These are phyloP conservation scores for Lycophotia porphyrea DNA, from an alignment of 2,888 invertebrate species.

Conservation along the genomic window DNA sequence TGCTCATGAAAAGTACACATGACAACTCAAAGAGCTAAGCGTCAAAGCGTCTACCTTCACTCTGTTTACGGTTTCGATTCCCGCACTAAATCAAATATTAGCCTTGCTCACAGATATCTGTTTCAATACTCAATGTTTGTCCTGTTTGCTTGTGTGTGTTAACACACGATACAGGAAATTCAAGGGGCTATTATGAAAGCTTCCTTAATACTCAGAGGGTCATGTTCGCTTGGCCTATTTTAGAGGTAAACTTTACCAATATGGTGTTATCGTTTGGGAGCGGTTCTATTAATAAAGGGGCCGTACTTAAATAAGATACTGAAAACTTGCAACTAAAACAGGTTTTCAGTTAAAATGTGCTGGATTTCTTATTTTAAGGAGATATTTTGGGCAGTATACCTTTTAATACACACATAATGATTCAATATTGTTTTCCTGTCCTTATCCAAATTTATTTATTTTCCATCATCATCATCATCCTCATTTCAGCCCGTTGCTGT, in stretches of 20 bases:
- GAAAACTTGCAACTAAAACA: neutral
- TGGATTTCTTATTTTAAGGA: neutral
- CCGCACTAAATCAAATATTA: slow-evolving; percentile 32
- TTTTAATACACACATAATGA: neutral
- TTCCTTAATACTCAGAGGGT: slow-evolving; percentile 24
- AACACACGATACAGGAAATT: slow-evolving; percentile 34
- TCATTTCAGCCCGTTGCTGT: too few species aligned
- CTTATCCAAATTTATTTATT: too few species aligned
- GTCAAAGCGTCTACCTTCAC: neutral
- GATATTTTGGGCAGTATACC: neutral
- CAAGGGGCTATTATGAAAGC: slow-evolving; percentile 36
- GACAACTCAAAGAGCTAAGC: neutral
- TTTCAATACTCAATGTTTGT: slow-evolving; percentile 25
- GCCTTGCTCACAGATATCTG: slow-evolving; percentile 23
- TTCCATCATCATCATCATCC: too few species aligned
- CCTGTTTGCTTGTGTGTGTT: slow-evolving; percentile 7
- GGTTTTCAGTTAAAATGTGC: neutral
- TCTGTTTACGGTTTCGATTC: slow-evolving; percentile 4
- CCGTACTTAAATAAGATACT: slow-evolving; percentile 1
- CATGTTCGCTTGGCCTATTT: slow-evolving; percentile 44
- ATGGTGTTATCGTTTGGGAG: slow-evolving; percentile 31
- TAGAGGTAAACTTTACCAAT: slow-evolving; percentile 21
- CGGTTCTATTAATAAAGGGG: slow-evolving; percentile 23
- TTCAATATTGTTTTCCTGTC: too few species aligned
- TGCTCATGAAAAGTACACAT: neutral